These are phyloP conservation scores for Gisinianus flammeolus DNA, from an alignment of 2,888 invertebrate genomes.

Conservation along the genomic window DNA sequence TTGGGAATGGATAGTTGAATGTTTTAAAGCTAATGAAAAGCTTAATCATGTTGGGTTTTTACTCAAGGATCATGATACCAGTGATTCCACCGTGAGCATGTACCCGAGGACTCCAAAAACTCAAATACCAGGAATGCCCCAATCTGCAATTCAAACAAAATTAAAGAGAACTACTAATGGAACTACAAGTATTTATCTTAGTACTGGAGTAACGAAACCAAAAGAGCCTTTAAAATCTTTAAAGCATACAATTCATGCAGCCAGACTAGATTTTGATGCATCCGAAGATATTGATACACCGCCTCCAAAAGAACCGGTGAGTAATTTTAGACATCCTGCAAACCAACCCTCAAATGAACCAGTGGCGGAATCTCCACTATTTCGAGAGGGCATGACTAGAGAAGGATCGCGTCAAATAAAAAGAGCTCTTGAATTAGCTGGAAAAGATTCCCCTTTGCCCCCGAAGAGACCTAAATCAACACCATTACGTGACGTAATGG, in stretches of 20 bases:
- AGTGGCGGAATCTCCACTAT: constrained; percentile 31
- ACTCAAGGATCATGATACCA: constrained; percentile 5
- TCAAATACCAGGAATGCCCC: not conserved
- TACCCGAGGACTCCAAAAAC: constrained; percentile 15
- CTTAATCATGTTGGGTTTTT: constrained; percentile 5
- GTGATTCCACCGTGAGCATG: constrained; percentile 21
- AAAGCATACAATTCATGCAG: not conserved
- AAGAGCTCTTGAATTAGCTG: constrained; percentile 23
- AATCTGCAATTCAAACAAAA: not conserved
- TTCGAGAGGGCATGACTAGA: constrained; percentile 18
- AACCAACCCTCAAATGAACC: not conserved
- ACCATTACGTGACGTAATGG: not conserved
- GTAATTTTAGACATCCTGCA: not conserved
- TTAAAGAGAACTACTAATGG: not conserved
- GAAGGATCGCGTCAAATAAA: constrained; percentile 36
- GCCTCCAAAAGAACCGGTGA: not conserved
- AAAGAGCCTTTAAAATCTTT: not conserved
- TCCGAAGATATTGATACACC: not conserved
- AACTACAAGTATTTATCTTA: not conserved
- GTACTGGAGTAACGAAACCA: not conserved
- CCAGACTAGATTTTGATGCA: constrained; percentile 10
- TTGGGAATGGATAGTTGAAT: constrained; percentile 77
- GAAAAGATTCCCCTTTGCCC: constrained; percentile 6
- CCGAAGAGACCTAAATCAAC: not conserved
- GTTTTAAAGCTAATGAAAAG: constrained; percentile 60